phyloP scores from a whole-genome alignment of 2,797 vertebrate genomes.

The Neosilurus hyrtlii region DNA sequence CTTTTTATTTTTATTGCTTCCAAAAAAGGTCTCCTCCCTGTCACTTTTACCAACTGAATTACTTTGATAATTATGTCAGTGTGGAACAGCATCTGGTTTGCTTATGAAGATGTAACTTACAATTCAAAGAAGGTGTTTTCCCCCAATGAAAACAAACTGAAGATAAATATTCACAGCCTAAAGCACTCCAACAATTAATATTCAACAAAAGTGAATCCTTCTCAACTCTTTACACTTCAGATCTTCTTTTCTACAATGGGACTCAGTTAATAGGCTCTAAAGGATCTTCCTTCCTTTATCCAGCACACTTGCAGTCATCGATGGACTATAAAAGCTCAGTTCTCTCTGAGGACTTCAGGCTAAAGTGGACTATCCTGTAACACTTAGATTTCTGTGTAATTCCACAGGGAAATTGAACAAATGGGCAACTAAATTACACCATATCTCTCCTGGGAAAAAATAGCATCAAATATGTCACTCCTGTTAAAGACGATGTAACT shows the following conservation, averaged over 20 bases:
- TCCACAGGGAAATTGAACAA: conserved; percentile 9
- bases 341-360: conserved; percentile 22
- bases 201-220: conserved; percentile 36
- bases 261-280: conserved; percentile 54
- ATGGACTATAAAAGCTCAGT: conserved; percentile 32
- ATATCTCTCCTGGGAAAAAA: not conserved
- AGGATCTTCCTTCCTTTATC: conserved; percentile 47
- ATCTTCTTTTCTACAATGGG: conserved; percentile 50
- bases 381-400: conserved; percentile 27
- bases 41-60: conserved; percentile 27
- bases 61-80: conserved; percentile 35
- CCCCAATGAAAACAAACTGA: conserved; percentile 21
- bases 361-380: conserved; percentile 46
- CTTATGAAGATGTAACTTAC: conserved; percentile 12
- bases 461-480: not conserved
- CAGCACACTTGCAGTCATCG: conserved; percentile 34
- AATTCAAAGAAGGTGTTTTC: conserved; percentile 33
- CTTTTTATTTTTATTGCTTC: conserved; percentile 28
- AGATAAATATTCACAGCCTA: conserved; percentile 40
- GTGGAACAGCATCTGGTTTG: conserved; percentile 5
- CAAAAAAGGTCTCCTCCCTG: conserved; percentile 20
- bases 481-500: too few species aligned
- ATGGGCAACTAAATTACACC: not conserved
- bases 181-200: conserved; percentile 46
- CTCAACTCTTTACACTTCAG: conserved; percentile 36